A percentile compares a stretch with the other conserved stretches of the same genome.
Evolutionary conservation across 2,888 invertebrate species (phyloP).

Genomic region (Oligia latruncula): DNA sequence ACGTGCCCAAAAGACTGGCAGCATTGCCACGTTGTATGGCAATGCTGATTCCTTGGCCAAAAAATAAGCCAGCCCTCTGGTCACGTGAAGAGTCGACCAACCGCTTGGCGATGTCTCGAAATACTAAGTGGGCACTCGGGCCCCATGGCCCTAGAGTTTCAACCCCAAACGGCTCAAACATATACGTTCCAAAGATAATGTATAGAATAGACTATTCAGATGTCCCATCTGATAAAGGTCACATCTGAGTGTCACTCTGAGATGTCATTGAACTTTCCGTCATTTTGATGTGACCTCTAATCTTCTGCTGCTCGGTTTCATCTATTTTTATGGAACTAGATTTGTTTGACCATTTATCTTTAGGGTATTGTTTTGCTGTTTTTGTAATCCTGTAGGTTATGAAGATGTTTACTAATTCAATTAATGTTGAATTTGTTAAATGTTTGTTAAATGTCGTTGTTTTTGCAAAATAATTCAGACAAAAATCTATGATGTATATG

Average conservation of each 20-base stretch:
- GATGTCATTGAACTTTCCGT: constrained; percentile 64
- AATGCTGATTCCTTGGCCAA: no score
- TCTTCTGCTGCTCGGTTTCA: constrained; percentile 21
- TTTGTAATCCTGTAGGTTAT: not conserved
- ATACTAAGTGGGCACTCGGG: no score
- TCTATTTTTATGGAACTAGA: constrained; percentile 49
- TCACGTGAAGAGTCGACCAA: no score
- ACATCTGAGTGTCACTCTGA: constrained; percentile 41
- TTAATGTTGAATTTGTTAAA: no score
- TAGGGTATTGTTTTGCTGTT: constrained; percentile 2
- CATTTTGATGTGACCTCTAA: constrained; percentile 56
- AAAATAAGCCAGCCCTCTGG: no score
- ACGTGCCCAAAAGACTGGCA: no score
- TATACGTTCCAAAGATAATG: no score
- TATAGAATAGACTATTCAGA: not conserved
- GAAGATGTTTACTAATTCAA: not conserved
- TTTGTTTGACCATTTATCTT: constrained; percentile 16
- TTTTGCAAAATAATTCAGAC: not conserved
- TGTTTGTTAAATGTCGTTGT: not conserved
- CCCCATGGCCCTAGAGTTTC: no score
- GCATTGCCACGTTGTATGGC: no score
- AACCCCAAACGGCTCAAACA: no score
- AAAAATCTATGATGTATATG: not conserved
- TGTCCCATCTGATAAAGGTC: constrained; percentile 44
- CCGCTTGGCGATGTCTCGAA: no score